phyloP scores from a whole-genome alignment of 37 sponge, comb jelly and placozoan species.

The Bolinopsis microptera region DNA sequence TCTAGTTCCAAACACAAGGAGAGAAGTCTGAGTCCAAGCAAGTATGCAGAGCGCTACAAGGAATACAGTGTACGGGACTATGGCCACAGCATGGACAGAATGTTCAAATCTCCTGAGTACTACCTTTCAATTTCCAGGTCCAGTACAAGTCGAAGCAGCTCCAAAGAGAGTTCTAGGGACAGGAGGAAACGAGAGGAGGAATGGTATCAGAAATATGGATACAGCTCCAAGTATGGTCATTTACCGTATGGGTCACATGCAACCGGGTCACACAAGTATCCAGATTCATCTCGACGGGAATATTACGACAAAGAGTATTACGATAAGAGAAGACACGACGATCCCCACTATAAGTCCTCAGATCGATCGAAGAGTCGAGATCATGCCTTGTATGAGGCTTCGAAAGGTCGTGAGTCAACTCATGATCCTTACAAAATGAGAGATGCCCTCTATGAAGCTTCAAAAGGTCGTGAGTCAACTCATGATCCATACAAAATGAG shows the following conservation, averaged over 20 bases:
- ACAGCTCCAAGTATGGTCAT: not conserved
- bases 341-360: slow-evolving; percentile 33
- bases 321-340: slow-evolving; percentile 37
- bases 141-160: slow-evolving; percentile 26
- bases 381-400: not conserved
- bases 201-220: slow-evolving; percentile 4
- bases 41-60: slow-evolving; percentile 8
- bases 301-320: slow-evolving; percentile 29
- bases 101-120: slow-evolving; percentile 50
- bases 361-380: slow-evolving; percentile 40
- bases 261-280: slow-evolving; percentile 47
- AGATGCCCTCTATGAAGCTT: not conserved
- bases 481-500: slow-evolving; percentile 12
- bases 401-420: not conserved
- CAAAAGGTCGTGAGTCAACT: not conserved
- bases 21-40: slow-evolving; percentile 37
- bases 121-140: slow-evolving; percentile 11
- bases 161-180: not conserved
- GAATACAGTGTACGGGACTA: slow-evolving; percentile 20
- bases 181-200: slow-evolving; percentile 39
- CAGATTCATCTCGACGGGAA: slow-evolving; percentile 48
- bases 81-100: not conserved
- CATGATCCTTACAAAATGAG: slow-evolving; percentile 11
- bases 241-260: not conserved
- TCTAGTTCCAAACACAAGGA: slow-evolving; percentile 46